Evolutionary conservation across 1,140 invertebrate genomes (phyloP), one percentile per base, ranked within the genome.

Genomic region (Trypoxylus dichotomus): DNA sequence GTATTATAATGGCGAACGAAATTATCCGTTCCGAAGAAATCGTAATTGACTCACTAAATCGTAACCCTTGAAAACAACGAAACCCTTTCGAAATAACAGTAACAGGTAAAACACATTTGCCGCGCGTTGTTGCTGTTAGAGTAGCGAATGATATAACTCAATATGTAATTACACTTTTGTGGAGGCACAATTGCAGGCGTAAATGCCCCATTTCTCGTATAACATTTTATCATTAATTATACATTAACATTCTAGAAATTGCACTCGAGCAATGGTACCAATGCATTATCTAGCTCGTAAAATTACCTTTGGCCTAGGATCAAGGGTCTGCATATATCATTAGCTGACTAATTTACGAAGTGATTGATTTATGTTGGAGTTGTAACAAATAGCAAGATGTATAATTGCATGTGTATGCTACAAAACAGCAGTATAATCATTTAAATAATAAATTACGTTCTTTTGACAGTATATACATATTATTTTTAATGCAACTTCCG

Each of bases 171-270:
- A 68, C 15, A 29, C 60, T 24, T 10, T 24, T 54, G 19, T 15
- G 19, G 13, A 68, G 1, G 13, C 7, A 24, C 24, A 37, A 37
- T 37, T 37, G 24, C 10, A 68, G 60, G 60, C 60, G 60, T 24
- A 24, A 13, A 68, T 11, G 27, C 19, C 60, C 10, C 60, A 68
- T 68, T 68, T 68, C 60, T 68, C 60, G 60, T 27, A 68, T 68
- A 68, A 68, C 60, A 68, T 24, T 68, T 37, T 37, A 25, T 68
- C 19, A 68, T 68, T 68, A 68, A 68, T 68, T 68, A 24, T 68
- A 68, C 8, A 68, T 68, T 68, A 68, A 68, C 60, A 27, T 29
- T 25, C 60, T 68, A 15, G 60, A 68, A 68, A 68, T 68, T 68
- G 60, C 11, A 68, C 24, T 29, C 60, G 60, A 68, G 24, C 19